Base-by-base conservation (phyloP, 92 coral and sea anemone genomes). In the Isaurus tuberculatus region DNA sequence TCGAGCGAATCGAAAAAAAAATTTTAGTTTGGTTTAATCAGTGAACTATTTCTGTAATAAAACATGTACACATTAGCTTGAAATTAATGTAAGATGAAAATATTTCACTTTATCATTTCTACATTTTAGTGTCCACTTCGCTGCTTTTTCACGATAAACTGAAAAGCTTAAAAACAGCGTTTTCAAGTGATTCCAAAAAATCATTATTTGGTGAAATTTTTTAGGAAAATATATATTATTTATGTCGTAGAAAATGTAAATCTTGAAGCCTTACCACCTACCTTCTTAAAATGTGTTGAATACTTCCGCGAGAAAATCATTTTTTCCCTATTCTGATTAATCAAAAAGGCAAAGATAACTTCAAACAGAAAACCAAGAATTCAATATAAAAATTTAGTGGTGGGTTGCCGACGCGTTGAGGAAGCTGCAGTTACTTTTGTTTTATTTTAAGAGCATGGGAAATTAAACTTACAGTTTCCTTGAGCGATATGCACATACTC, bases 181-280 rank as follows among this genome's bases (percentile, higher is more conserved):
- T 16, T 19, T 44, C 20, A 26, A 29, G 22, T 17, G 15, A 5
- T 17, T 17, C 42, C 46, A 29, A 30, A 25, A 74, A 49, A 30
- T 30, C 53, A 29, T 51, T 29, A 22, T 49, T 53, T 6, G 46
- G 11, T 74, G 14, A 53, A 28, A 74, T 17, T 29, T 49, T 51
- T 42, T 32, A 31, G 33, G 80, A 16, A 27, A 74, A 51, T 74
- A n/a, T 51, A 49, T 74, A n/a, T n/a, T 74, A 74, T 74, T 74
- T 5, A 74, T 53, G 17, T 46, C 16, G 28, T 26, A 53, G 27
- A 44, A 51, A 51, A 53, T 74, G 65, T 74, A 53, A 74, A 53
- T 43, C 33, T 74, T 74, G 80, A 74, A 57, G 66, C 63, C 43
- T 26, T 28, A 6, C 37, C 28, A 53, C 80, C 17, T 74, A 74